Base-by-base conservation (phyloP, 2,888 invertebrate species). In the Hedychridium roseum region DNA sequence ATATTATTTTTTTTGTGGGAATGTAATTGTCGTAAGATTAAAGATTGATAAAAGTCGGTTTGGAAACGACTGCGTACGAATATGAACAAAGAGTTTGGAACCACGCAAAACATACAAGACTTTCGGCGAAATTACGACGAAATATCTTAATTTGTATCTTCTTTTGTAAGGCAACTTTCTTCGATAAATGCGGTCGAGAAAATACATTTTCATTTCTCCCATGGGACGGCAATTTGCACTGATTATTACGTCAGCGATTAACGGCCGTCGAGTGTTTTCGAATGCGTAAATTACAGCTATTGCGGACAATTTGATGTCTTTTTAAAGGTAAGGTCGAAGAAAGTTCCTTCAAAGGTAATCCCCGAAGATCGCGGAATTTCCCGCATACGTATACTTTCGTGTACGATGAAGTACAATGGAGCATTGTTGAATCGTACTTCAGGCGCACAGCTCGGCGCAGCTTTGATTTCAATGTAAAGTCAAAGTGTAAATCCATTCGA, bases 141-240 rank as follows among this genome's bases (percentile, higher is more conserved):
- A 64, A 64, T 64, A 64, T 50, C 42, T 51, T 58, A 61, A 53
- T 50, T 61, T 51, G 31, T 43, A 53, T 45, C 43, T 28, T 46
- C 32, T 39, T 16, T 58, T 34, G 56, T 65, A 55, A 54, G 43
- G 65, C 55, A 63, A 63, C 53, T 44, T 63, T 63, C 58, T 58
- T 55, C 65, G 55, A 61, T 49, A 30, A 42, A 51, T 31, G n/a
- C n/a, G n/a, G n/a, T n/a, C n/a, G n/a, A n/a, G n/a, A n/a, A n/a
- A n/a, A n/a, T n/a, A n/a, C n/a, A n/a, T n/a, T n/a, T n/a, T n/a
- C n/a, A n/a, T n/a, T n/a, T n/a, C n/a, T n/a, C n/a, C n/a, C n/a
- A n/a, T n/a, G n/a, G n/a, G n/a, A n/a, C n/a, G n/a, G n/a, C n/a
- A n/a, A n/a, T n/a, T n/a, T n/a, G n/a, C n/a, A n/a, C n/a, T n/a